Evolutionary conservation across 2,113 vertebrate genomes (phyloP).

Genomic region (Macheiramphus alcinus): DNA sequence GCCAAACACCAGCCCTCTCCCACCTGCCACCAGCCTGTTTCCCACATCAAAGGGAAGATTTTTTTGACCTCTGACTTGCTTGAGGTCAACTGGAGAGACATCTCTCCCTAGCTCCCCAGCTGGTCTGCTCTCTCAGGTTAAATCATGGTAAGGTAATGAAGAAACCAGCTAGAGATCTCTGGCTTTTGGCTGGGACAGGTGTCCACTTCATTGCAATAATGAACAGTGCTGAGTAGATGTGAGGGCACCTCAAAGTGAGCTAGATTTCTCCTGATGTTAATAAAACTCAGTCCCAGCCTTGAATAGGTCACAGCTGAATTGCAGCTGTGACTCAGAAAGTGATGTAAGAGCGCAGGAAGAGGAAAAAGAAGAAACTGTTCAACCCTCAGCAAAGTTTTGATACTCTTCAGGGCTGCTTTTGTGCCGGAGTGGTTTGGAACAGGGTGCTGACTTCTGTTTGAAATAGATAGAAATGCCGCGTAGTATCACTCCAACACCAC

Average conservation of each 20-base stretch:
- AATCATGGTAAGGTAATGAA: background rate
- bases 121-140: background rate
- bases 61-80: background rate
- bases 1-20: background rate
- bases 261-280: background rate
- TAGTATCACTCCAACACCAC: background rate
- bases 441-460: background rate
- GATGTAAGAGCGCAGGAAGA: background rate
- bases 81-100: background rate
- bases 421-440: background rate
- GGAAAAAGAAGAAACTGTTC: background rate
- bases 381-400: background rate
- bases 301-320: fast-evolving
- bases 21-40: background rate
- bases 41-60: background rate
- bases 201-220: background rate
- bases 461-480: background rate
- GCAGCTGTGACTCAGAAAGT: background rate
- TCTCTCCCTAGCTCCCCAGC: background rate
- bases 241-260: background rate
- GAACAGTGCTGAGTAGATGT: background rate
- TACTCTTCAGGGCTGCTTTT: background rate
- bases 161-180: background rate
- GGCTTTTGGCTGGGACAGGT: background rate
- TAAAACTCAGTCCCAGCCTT: background rate